phyloP scores from a whole-genome alignment of 2,888 invertebrate species.

The Branchellion lobata region DNA sequence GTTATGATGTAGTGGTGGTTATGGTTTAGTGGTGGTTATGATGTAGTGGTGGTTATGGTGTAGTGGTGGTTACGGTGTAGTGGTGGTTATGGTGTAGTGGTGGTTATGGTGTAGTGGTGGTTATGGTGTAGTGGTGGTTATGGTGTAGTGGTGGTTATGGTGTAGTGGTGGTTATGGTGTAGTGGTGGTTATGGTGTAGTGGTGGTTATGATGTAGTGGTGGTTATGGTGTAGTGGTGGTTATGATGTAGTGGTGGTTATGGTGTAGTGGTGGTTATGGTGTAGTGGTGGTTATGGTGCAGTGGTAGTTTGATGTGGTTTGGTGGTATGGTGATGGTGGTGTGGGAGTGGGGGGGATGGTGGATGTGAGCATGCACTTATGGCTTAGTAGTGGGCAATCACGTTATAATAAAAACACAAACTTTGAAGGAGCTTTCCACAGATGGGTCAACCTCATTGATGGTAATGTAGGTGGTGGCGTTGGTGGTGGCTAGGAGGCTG shows the following conservation, averaged over 20 bases:
- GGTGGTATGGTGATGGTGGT: not conserved
- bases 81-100: not conserved
- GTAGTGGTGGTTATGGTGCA: not conserved
- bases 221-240: not conserved
- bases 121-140: not conserved
- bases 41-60: not conserved
- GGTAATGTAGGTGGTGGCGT: not conserved
- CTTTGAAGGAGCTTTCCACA: conserved; percentile 15
- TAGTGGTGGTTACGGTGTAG: not conserved
- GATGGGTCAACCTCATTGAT: not conserved
- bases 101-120: not conserved
- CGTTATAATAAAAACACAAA: too few relatives aligned
- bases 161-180: not conserved
- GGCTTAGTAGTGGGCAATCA: conserved; percentile 4
- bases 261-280: too few relatives aligned
- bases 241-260: not conserved
- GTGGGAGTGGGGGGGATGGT: not conserved
- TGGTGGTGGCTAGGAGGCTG: not conserved
- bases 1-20: too few relatives aligned
- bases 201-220: not conserved
- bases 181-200: too few relatives aligned
- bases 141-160: not conserved
- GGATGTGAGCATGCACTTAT: too few relatives aligned
- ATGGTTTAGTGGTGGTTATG: not conserved
- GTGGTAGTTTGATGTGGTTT: not conserved